Base-by-base conservation (phyloP, 2,888 invertebrate genomes). In the Drosophila tripunctata region DNA sequence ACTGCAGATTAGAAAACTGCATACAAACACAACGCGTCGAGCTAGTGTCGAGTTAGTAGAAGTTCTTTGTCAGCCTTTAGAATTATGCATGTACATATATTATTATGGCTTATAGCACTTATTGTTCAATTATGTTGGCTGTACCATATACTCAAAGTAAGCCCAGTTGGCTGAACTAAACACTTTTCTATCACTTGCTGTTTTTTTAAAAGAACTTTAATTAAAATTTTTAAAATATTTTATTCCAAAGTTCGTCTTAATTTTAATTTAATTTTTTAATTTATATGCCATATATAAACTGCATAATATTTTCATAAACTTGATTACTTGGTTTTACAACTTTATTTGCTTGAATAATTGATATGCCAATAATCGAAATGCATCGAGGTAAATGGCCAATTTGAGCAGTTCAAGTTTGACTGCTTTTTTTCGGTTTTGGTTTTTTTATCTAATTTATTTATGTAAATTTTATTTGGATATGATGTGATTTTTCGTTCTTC, bases 1-100 rank as follows among this genome's bases (percentile, higher is more conserved):
- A 50, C 57, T 50, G 33, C 19, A 88, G 88, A 83, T 61, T 47
- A 61, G 45, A 54, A 61, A 61, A 41, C 41, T 57, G 24, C 40
- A 41, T 21, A 41, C 30, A 40, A 21, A 24, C 17, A 27, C 33
- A 7, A 22, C 5, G n/a, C n/a, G 10, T 50, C 12, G 5, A 50
- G 36, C 24, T 17, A 17, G 17, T 35, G 35, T 17, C 36, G 27
- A 48, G 36, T 17, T 24, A 36, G 12, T 27, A 50, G 36, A 27
- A 36, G 36, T 36, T 48, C 17, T 17, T 48, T 15, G 17, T n/a
- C 24, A 22, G 15, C 35, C 24, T 22, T 17, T 31, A 31, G 4
- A 31, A 22, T 31, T 19, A 31, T 12, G 21, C 7, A 8, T 8
- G 40, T 21, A 8, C n/a, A 17, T n/a, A 30, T 30, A 12, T 31